These are phyloP conservation scores for Phylloscopus trochiloides DNA, from an alignment of 2,113 vertebrate genomes.

Conservation along the genomic window DNA sequence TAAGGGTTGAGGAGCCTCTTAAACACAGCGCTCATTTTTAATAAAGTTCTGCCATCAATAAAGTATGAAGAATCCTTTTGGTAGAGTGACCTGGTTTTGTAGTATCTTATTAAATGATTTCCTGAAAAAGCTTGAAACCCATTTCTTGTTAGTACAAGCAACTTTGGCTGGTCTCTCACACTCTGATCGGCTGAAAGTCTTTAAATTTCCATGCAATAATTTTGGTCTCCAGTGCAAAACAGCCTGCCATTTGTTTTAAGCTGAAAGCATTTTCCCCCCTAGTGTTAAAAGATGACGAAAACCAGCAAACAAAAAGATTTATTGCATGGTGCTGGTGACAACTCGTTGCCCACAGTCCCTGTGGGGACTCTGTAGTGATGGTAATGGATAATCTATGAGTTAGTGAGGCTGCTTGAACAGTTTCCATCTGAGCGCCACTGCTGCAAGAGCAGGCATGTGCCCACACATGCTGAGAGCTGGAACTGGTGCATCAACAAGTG, in stretches of 20 bases:
- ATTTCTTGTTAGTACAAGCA: neutral
- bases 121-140: neutral
- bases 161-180: neutral
- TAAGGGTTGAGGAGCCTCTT: neutral
- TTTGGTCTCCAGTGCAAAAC: neutral
- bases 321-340: neutral
- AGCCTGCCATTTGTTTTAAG: neutral
- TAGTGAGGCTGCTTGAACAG: neutral
- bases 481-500: neutral
- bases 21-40: neutral
- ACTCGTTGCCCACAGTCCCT: neutral
- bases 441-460: accelerated
- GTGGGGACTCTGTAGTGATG: neutral
- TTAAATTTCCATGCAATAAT: neutral
- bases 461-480: accelerated
- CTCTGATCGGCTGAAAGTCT: neutral
- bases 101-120: neutral
- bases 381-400: neutral
- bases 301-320: neutral
- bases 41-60: neutral
- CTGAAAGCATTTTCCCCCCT: neutral
- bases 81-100: neutral
- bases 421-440: neutral
- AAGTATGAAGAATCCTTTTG: neutral
- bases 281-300: neutral